phyloP scores from a whole-genome alignment of 2,797 vertebrate species.

The Sitta carolinensis region DNA sequence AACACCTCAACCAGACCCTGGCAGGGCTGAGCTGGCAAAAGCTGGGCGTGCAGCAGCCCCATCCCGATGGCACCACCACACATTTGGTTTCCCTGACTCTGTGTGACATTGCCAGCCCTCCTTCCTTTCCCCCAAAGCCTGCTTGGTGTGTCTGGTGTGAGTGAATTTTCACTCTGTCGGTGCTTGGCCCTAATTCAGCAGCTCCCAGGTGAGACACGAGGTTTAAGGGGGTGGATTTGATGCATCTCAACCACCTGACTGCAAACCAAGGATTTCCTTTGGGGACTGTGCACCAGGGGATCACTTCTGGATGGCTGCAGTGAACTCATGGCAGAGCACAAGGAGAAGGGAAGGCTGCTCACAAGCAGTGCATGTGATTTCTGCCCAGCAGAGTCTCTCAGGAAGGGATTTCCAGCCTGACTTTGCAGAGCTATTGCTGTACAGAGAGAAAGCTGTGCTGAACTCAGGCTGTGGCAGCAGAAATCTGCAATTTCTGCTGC shows the following conservation, averaged over 20 bases:
- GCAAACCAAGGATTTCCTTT: not conserved
- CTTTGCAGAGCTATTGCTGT: not conserved
- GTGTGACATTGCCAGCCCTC: not conserved
- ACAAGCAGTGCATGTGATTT: fast-evolving
- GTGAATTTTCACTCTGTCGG: not conserved
- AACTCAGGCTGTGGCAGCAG: not conserved
- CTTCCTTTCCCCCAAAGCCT: not conserved
- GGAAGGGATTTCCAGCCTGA: not conserved
- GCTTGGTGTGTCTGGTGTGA: not conserved
- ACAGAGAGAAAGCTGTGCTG: not conserved
- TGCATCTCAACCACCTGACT: not conserved
- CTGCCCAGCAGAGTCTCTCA: not conserved
- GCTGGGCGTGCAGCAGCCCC: not conserved
- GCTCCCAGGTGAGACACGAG: not conserved
- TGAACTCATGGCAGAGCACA: not conserved
- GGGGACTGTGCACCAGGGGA: not conserved
- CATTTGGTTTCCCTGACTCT: not conserved
- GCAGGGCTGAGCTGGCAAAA: not conserved
- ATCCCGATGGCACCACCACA: not conserved
- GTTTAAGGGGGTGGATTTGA: not conserved
- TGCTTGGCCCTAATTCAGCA: not conserved
- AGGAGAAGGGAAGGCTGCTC: not conserved
- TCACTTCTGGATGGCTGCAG: not conserved
- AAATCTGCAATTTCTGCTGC: too few relatives aligned
- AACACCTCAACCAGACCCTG: too few relatives aligned